Evolutionary conservation across 2,888 invertebrate species (phyloP).

Genomic region (Pinctada fucata): DNA sequence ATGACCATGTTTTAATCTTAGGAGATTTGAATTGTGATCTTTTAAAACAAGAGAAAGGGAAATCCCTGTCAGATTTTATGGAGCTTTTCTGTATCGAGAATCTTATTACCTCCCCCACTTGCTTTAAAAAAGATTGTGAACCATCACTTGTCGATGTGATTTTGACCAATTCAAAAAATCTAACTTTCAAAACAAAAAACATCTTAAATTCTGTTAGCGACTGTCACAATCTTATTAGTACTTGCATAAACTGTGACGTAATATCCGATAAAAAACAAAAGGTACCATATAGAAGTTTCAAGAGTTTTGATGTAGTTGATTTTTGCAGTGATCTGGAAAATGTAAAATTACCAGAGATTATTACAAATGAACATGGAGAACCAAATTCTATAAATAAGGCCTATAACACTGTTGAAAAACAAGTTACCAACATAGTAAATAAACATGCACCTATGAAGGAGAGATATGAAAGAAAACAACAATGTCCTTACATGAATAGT

Average conservation of each 20-base stretch:
- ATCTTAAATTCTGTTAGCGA: not conserved
- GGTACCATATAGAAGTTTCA: not conserved
- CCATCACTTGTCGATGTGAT: not conserved
- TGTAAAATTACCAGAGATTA: not conserved
- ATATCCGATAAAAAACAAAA: not conserved
- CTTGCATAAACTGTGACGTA: not conserved
- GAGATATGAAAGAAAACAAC: not conserved
- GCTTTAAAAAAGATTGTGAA: not conserved
- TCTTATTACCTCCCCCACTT: not conserved
- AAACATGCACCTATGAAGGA: slow-evolving; percentile 2
- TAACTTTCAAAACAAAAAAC: not conserved
- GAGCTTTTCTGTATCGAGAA: not conserved
- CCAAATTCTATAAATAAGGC: not conserved
- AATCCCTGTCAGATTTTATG: not conserved
- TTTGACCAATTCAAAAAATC: not conserved
- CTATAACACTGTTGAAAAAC: not conserved
- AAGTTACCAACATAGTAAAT: not conserved
- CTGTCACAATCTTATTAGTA: not conserved
- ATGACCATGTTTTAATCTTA: not conserved
- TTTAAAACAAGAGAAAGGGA: not conserved
- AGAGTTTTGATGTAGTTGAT: not conserved
- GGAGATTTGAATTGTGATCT: slow-evolving; percentile 20
- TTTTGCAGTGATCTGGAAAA: not conserved
- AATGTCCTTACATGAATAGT: not conserved
- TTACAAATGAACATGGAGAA: not conserved